Evolutionary conservation across 1,140 invertebrate genomes (phyloP).

Genomic region (Procambarus virginalis): DNA sequence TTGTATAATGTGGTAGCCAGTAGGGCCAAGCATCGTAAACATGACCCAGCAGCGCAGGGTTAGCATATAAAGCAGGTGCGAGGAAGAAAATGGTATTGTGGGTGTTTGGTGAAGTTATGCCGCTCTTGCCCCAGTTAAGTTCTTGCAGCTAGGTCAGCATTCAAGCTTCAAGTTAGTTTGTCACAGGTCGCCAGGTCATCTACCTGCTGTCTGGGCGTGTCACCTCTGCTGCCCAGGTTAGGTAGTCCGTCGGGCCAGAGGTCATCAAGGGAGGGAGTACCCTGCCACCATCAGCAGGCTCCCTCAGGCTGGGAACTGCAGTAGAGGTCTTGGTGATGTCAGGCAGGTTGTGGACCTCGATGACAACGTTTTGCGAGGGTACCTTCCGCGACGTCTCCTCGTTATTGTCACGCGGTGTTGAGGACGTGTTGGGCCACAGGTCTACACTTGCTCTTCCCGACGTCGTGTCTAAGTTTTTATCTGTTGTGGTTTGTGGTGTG

Average conservation of each 20-base stretch:
- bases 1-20: too few relatives aligned
- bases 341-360: neutral
- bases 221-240: conserved; percentile 47
- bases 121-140: too few relatives aligned
- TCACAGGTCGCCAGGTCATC: conserved; percentile 4
- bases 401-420: neutral
- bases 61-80: too few relatives aligned
- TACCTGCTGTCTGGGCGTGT: conserved; percentile 29
- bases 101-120: too few relatives aligned
- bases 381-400: neutral
- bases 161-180: conserved; percentile 30
- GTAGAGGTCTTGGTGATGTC: neutral
- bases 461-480: neutral
- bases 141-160: neutral
- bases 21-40: too few relatives aligned
- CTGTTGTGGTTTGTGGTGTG: neutral
- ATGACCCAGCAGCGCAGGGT: too few relatives aligned
- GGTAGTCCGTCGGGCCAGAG: conserved; percentile 30
- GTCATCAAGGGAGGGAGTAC: neutral
- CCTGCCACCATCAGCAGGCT: neutral
- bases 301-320: neutral
- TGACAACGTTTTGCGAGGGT: neutral
- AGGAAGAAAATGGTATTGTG: too few relatives aligned
- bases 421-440: neutral
- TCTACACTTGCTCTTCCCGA: neutral